These are phyloP conservation scores for Eupeodes luniger DNA, from an alignment of 2,888 invertebrate genomes.

Conservation along the genomic window DNA sequence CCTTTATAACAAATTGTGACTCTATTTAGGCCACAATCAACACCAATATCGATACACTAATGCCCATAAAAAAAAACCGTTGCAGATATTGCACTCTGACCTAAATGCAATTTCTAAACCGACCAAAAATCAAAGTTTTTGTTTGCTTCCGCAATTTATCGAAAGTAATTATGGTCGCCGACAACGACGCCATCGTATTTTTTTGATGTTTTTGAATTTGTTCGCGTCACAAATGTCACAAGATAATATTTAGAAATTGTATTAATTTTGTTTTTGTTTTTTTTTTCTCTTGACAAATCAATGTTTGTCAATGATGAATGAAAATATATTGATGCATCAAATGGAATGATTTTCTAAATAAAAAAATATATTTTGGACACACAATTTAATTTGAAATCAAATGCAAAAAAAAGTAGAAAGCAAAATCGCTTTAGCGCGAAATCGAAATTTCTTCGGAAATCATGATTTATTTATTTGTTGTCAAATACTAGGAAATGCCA, in stretches of 20 bases:
- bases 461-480: slow-evolving; percentile 54
- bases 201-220: neutral
- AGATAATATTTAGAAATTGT: slow-evolving; percentile 40
- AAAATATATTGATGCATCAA: slow-evolving; percentile 32
- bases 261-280: slow-evolving; percentile 28
- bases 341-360: slow-evolving; percentile 22
- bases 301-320: slow-evolving; percentile 15
- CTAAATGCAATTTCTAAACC: slow-evolving; percentile 47
- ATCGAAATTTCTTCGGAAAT: slow-evolving; percentile 18
- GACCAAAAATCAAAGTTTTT: slow-evolving; percentile 29
- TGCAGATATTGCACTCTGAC: slow-evolving; percentile 31
- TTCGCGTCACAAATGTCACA: slow-evolving; percentile 3
- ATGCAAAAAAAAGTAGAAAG: neutral
- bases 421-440: slow-evolving; percentile 28
- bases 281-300: neutral
- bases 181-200: neutral
- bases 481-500: slow-evolving; percentile 20
- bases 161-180: slow-evolving; percentile 37
- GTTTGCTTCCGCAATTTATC: slow-evolving; percentile 59
- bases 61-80: neutral
- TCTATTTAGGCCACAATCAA: slow-evolving; percentile 39
- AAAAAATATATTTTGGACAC: neutral
- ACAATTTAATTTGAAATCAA: slow-evolving; percentile 4
- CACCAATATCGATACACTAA: neutral
- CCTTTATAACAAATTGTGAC: neutral